These are phyloP conservation scores for Chitala chitala DNA, from an alignment of 2,113 vertebrate species.

Conservation along the genomic window DNA sequence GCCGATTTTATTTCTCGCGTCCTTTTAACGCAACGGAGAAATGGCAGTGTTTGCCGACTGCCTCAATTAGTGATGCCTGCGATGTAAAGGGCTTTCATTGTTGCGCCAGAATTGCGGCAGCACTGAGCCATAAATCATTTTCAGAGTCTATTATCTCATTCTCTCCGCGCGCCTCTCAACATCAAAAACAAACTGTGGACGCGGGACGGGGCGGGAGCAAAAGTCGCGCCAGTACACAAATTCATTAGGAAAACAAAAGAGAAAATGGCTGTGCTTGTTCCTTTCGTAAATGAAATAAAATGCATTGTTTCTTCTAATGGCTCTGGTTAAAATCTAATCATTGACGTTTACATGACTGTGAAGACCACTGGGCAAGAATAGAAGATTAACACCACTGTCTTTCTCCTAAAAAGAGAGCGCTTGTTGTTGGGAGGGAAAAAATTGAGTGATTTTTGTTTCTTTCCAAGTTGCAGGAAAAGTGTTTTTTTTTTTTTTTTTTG, in stretches of 20 bases:
- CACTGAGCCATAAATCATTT: conserved; percentile 8
- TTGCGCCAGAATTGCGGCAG: background rate
- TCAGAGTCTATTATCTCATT: conserved; percentile 7
- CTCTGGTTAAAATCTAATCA: conserved; percentile 11
- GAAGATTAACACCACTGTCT: background rate
- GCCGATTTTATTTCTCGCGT: background rate
- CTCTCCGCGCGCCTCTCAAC: background rate
- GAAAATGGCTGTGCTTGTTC: background rate
- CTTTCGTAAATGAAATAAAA: background rate
- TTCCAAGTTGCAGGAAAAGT: background rate
- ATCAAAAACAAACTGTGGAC: background rate
- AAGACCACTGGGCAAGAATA: background rate
- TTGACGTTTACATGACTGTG: background rate
- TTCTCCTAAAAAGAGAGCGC: background rate
- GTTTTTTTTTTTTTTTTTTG: background rate
- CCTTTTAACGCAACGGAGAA: background rate
- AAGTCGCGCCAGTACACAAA: background rate
- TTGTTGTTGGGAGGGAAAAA: background rate
- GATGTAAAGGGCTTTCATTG: conserved; percentile 11
- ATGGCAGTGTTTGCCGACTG: background rate
- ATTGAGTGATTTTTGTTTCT: background rate
- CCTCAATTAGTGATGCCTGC: background rate
- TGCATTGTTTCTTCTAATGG: background rate
- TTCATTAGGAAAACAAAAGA: background rate
- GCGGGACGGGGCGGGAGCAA: too few relatives aligned